These are phyloP conservation scores for Chymomyza caudatula DNA, from an alignment of 2,888 invertebrate genomes.

Conservation along the genomic window DNA sequence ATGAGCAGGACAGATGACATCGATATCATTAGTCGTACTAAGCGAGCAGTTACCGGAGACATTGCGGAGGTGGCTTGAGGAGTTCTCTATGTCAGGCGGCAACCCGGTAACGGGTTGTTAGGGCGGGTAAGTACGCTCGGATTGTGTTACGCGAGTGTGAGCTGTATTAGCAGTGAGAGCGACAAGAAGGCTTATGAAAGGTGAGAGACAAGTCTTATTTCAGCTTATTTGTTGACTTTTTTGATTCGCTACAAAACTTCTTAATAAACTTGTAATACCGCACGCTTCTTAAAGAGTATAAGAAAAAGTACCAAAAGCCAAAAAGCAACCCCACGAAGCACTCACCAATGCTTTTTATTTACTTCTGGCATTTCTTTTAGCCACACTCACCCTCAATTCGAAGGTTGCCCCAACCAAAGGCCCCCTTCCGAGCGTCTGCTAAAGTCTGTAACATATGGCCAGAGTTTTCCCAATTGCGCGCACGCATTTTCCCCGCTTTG, in stretches of 20 bases:
- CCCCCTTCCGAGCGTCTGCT: background rate
- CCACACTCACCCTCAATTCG: background rate
- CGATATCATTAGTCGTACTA: no score
- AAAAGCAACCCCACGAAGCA: background rate
- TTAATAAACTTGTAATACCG: background rate
- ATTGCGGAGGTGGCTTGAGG: no score
- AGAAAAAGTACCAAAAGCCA: background rate
- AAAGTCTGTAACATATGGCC: slow-evolving; percentile 56
- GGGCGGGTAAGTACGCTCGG: no score
- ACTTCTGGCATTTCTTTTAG: slow-evolving; percentile 54
- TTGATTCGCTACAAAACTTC: background rate
- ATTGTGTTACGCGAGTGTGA: no score
- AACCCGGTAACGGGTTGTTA: no score
- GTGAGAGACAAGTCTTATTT: no score
- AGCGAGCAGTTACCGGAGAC: no score
- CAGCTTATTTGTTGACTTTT: background rate
- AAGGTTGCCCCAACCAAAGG: background rate
- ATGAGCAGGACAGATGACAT: no score
- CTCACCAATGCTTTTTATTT: slow-evolving; percentile 47
- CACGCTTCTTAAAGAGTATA: background rate
- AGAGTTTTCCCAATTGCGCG: slow-evolving; percentile 21
- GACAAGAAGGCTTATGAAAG: no score
- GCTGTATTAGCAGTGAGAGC: no score
- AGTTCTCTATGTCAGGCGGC: no score
- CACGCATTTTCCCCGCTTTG: slow-evolving; percentile 20